Evolutionary conservation across 2,113 vertebrate species (phyloP), one percentile per base, ranked within the genome.

Genomic region (Strigops habroptila): DNA sequence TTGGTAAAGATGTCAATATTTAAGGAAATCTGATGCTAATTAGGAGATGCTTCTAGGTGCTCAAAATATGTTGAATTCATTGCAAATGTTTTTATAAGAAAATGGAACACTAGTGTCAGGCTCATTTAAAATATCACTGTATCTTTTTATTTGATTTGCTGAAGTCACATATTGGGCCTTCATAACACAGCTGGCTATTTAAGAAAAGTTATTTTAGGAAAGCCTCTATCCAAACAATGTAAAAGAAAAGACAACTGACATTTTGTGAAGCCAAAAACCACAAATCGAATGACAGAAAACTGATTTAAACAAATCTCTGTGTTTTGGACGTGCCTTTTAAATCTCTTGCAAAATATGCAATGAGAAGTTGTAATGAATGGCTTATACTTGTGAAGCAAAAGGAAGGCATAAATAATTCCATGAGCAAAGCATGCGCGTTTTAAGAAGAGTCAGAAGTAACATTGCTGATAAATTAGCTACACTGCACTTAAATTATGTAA

Each of bases 181-280:
- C 86, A 48, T 59, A 91, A 78, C 12, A 76, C 79, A 87, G 88
- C 30, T 95, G 91, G 64, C 91, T 96, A 93, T 95, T 97, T 81
- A 83, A 88, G 93, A 97, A 91, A 88, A 95, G 91, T 91, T 97
- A 91, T 96, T 97, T 96, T 94, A 96, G 90, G 73, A 95, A 97
- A 96, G 79, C 55, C 81, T 96, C 93, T 94, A 92, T 67, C 65
- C 89, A 96, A 97, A 95, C 43, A 80, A 82, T 24, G 67, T 71
- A 51, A 51, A 90, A 94, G 37, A 95, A 94, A 96, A 95, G 93
- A 88, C 67, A 88, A 91, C 30, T 90, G 70, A 81, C 89, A 95
- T 90, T 97, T 92, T 15, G 60, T 92, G 75, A 93, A 92, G 57
- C 41, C 60, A 94, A 92, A 95, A 95, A 89, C 89, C 91, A 96